Base-by-base conservation (phyloP, 2,888 invertebrate genomes). In the Andrena bucephala region DNA sequence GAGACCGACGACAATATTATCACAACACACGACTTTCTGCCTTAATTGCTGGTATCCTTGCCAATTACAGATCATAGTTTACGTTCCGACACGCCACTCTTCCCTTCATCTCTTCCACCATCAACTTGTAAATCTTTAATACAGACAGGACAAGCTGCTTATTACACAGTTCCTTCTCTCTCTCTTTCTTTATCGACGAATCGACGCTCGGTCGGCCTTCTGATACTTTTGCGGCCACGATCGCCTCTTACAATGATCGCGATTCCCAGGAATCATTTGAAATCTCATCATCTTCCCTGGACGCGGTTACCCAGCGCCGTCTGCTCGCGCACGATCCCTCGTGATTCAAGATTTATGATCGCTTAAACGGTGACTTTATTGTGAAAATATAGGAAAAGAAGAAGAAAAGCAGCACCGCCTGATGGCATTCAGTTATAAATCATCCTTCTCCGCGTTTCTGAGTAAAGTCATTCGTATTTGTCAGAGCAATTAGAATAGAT, bases 321-420 rank as follows among this genome's bases (percentile, higher is more conserved):
- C 29, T 62, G 42, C 4, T 42, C 63, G 27, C 24, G 42, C 33
- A 76, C 68, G 71, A 72, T 79, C 52, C 57, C 48, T n/a, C 71
- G 74, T 54, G 54, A 54, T 8, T 75, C 67, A 71, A 75, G 79
- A 79, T 82, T 79, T 82, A 82, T 67, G 79, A 75, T 63, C 71
- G 67, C 29, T 75, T 29, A 42, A 79, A 74, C 78, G 63, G 60
- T 70, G 79, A 70, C 65, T 69, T 73, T 69, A 54, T 54, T 54
- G 54, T n/a, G 24, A 54, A 54, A 54, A 54, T 54, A 42, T 42
- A 42, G 42, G 42, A 42, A 42, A 59, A 52, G 5, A 29, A 66
- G 29, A 65, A 27, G 73, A 73, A 78, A 27, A 27, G 27, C 24
- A 73, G 70, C 65, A 59, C 33, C 31, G 70, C 42, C 13, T 42